Evolutionary conservation across 1,140 invertebrate species (phyloP).

Genomic region (roundworm (Caenorhabditis elegans)): DNA sequence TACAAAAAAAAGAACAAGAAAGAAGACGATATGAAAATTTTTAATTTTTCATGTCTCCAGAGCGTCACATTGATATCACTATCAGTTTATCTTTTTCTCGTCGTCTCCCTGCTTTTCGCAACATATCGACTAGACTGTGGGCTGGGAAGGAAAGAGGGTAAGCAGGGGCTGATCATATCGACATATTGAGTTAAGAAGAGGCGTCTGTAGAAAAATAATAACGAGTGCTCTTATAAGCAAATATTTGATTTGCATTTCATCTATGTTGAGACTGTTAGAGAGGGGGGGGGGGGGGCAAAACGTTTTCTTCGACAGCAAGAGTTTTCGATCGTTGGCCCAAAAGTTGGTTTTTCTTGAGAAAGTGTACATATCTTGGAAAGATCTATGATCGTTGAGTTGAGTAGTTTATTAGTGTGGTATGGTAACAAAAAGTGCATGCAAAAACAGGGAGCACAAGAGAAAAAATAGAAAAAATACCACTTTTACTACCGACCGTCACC

Average conservation of each 20-base stretch:
- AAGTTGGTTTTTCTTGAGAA: background rate
- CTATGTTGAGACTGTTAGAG: no score
- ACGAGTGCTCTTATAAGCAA: background rate
- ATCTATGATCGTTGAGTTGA: background rate
- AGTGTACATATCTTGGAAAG: background rate
- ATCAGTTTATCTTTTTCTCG: background rate
- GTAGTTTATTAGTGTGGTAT: background rate
- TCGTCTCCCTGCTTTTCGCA: background rate
- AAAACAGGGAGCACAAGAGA: background rate
- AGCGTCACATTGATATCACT: background rate
- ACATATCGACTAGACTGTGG: slow-evolving; percentile 9
- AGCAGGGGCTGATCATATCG: background rate
- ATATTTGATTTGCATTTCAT: slow-evolving; percentile 24
- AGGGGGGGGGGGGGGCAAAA: no score
- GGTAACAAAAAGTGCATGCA: background rate
- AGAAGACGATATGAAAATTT: background rate
- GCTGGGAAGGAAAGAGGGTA: background rate
- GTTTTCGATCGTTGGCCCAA: background rate
- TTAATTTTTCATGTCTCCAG: background rate
- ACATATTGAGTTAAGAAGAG: slow-evolving; percentile 18
- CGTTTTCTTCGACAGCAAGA: background rate
- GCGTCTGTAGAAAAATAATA: slow-evolving; percentile 6
- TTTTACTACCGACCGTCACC: background rate
- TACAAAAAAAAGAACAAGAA: no score
- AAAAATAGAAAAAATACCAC: background rate